phyloP scores from a whole-genome alignment of 1,140 invertebrate species.

The Drosophila biarmipes region DNA sequence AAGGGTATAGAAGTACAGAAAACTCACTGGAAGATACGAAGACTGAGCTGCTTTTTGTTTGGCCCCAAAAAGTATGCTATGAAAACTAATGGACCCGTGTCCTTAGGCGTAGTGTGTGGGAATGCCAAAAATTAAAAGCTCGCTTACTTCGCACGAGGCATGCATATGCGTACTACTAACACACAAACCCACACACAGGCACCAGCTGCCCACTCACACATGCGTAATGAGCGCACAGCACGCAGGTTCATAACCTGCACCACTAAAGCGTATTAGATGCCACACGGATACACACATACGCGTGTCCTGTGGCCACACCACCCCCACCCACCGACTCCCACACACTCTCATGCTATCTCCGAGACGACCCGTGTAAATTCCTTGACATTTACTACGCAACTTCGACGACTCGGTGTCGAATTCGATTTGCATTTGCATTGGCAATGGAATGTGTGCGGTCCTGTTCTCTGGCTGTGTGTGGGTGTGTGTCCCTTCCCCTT shows the following conservation, averaged over 20 bases:
- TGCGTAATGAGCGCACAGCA: conserved; percentile 67
- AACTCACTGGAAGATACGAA: background rate
- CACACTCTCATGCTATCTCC: conserved; percentile 33
- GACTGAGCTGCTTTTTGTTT: too few relatives aligned
- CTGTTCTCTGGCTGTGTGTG: conserved; percentile 26
- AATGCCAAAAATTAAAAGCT: conserved; percentile 83
- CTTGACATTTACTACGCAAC: conserved; percentile 81
- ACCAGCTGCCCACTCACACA: conserved; percentile 54
- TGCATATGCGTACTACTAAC: conserved; percentile 79
- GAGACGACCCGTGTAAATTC: conserved; percentile 73
- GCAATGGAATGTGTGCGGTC: conserved; percentile 28
- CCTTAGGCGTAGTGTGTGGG: conserved; percentile 59
- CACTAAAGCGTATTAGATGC: conserved; percentile 76
- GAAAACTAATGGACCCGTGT: background rate
- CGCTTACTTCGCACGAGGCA: conserved; percentile 62
- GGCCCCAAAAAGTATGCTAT: conserved; percentile 45
- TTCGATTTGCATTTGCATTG: conserved; percentile 76
- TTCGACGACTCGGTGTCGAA: conserved; percentile 72
- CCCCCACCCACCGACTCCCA: conserved; percentile 3
- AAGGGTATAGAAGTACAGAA: background rate
- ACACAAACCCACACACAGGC: conserved; percentile 43
- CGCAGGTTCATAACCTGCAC: conserved; percentile 84
- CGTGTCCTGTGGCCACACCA: conserved; percentile 26
- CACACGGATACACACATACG: conserved; percentile 42
- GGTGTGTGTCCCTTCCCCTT: conserved; percentile 1